Evolutionary conservation across 2,888 invertebrate genomes (phyloP), one percentile per base, ranked within the genome.

Genomic region (Lepetodrilus schrolli): DNA sequence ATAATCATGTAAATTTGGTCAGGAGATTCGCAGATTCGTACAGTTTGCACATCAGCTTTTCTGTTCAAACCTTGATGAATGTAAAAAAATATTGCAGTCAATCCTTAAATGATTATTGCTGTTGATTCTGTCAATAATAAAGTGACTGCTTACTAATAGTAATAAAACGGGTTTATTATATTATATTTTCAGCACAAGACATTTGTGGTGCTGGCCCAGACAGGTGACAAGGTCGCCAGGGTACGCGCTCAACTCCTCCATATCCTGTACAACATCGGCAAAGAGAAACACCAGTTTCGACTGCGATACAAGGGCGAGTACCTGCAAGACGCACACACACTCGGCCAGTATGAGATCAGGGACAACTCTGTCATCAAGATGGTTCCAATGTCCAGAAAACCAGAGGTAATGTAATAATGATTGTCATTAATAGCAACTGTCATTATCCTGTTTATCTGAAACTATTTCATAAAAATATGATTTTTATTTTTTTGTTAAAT

Each of bases 241-340:
- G 76, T 89, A 2, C 73, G 89, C 70, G 89, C 88, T 1, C 88
- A 88, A 58, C 81, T 89, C 47, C 81, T 89, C 2, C 89, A 89
- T 73, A 81, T 86, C 23, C 78, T 89, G 65, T 87, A 86, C 78
- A 87, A 89, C 70, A 81, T 88, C 66, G 87, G 88, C 2, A 75
- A 83, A 50, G 86, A 87, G 37, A 83, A 87, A 21, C 86, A 87
- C 66, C 87, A 88, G 80, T 89, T 89, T 73, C 76, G 88, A 50
- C 82, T 89, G 2, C 82, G 88, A 20, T 88, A 83, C 81, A 88
- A 88, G 69, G 88, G 88, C 0, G 83, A 88, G 76, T 86, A 83
- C 68, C 79, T 89, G 4, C 76, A 87, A 38, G 89, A 89, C 82
- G 86, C 87, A 4, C 87, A 85, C 74, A 80, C 80, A 1, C 72